Evolutionary conservation across 2,113 vertebrate genomes (phyloP).

Genomic region (Gobiocypris rarus): DNA sequence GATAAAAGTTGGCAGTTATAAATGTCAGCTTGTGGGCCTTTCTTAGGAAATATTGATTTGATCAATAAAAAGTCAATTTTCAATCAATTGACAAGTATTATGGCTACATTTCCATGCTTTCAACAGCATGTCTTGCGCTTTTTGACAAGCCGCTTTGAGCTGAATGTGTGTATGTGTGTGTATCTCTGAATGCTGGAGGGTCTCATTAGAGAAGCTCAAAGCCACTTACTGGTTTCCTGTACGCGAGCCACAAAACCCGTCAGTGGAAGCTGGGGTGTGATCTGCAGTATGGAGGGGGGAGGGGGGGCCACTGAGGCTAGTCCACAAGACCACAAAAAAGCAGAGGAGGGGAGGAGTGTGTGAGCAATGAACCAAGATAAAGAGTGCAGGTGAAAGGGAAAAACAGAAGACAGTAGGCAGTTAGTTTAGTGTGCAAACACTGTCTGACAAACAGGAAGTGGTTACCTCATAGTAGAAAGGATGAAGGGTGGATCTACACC

Average conservation of each 20-base stretch:
- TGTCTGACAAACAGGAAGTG: constrained; percentile 29
- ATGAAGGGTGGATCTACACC: not conserved
- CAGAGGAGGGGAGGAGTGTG: constrained; percentile 9
- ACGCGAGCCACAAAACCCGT: constrained; percentile 97
- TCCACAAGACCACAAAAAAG: constrained; percentile 68
- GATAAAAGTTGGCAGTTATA: too few species aligned
- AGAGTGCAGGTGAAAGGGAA: not conserved
- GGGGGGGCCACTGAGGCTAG: constrained; percentile 87
- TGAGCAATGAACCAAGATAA: constrained; percentile 23
- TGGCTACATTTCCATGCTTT: not conserved
- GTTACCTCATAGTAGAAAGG: not conserved
- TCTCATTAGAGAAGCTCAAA: constrained; percentile 58
- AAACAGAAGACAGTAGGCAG: constrained; percentile 27
- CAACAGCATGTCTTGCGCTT: not conserved
- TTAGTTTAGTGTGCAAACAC: constrained; percentile 53
- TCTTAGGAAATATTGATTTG: too few species aligned
- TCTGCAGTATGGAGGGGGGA: constrained; percentile 91
- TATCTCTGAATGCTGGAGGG: constrained; percentile 2
- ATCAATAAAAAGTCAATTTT: not conserved
- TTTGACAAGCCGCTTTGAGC: not conserved
- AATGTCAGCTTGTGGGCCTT: too few species aligned
- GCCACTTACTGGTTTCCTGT: constrained; percentile 96
- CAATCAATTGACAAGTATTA: not conserved
- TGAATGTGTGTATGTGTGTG: not conserved
- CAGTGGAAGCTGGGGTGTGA: constrained; percentile 96